Conservation (phyloP, 2,888 invertebrate species). For the Ecliptopera silaceata region DNA sequence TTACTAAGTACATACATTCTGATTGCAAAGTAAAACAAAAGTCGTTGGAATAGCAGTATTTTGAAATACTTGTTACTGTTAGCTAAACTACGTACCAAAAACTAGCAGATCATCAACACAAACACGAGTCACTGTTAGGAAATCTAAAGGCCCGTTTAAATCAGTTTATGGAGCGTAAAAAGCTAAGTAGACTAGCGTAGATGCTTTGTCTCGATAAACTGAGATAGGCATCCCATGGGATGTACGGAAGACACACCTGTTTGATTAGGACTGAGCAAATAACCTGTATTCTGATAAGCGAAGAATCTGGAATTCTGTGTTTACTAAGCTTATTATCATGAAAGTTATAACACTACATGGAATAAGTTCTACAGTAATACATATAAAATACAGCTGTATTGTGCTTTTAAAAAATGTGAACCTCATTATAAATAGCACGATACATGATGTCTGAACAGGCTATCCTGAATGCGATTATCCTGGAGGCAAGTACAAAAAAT, state of each 20-base stretch:
- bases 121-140: constrained; percentile 19
- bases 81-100: constrained; percentile 2
- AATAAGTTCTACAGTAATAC: too few relatives aligned
- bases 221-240: constrained; percentile 30
- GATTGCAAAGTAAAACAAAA: neutral
- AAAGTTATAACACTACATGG: neutral
- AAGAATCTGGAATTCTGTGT: neutral
- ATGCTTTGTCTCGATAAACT: constrained; percentile 26
- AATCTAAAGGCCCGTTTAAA: constrained; percentile 19
- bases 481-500: too few relatives aligned
- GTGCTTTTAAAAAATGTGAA: neutral
- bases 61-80: neutral
- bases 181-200: constrained; percentile 17
- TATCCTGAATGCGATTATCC: too few relatives aligned
- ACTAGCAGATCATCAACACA: constrained; percentile 22
- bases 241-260: constrained; percentile 28
- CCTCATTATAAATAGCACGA: too few relatives aligned
- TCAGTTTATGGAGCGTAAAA: constrained; percentile 26
- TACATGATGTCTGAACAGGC: too few relatives aligned
- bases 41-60: neutral
- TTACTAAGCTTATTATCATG: neutral
- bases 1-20: neutral
- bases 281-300: constrained; percentile 20
- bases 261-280: constrained; percentile 32
- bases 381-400: neutral